Evolutionary conservation across 2,888 invertebrate genomes (phyloP), one percentile per base, ranked within the genome.

Genomic region (Dioctria rufipes): DNA sequence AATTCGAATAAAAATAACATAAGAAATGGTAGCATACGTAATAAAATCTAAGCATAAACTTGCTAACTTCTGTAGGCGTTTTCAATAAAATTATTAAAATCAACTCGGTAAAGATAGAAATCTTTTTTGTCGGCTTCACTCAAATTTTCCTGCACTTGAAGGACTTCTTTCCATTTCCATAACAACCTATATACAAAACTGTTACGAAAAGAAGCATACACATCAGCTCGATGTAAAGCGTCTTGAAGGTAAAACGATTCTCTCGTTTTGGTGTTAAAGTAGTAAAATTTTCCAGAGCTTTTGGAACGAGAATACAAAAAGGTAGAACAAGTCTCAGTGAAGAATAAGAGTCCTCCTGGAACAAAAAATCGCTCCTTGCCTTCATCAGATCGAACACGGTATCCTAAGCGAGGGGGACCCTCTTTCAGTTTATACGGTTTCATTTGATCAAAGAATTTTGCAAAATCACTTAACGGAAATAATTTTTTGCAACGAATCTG

Each of bases 91-190:
- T 63, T 46, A 39, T 49, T 43, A 25, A 77, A 37, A 39, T 77
- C 77, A 39, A 42, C 61, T 5, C 77, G 43, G 43, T 77, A 77
- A 1, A 77, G 51, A 25, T 63, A 63, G 5, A 25, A 11, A 3
- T 49, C 6, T 8, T 69, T 46, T 58, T 49, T 61, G 4, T 46
- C 49, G 43, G 3, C 37, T 9, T 80, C 69, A n/a, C 82, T 82
- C 49, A 86, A 83, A 3, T 82, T 79, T 81, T 88, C 87, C 8
- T 86, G 85, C 54, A 89, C 89, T 84, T 89, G 89, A 73, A 84
- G 83, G 9, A 86, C 85, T 83, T 87, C 85, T 13, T 87, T 87
- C 88, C 89, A 89, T 81, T 88, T 88, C 89, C 89, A 89, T 11
- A 87, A 71, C 39, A 86, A 80, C 1, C 89, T 87, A 0, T 85